phyloP scores from a whole-genome alignment of 1,140 invertebrate species.

The Neoseiulus cucumeris region DNA sequence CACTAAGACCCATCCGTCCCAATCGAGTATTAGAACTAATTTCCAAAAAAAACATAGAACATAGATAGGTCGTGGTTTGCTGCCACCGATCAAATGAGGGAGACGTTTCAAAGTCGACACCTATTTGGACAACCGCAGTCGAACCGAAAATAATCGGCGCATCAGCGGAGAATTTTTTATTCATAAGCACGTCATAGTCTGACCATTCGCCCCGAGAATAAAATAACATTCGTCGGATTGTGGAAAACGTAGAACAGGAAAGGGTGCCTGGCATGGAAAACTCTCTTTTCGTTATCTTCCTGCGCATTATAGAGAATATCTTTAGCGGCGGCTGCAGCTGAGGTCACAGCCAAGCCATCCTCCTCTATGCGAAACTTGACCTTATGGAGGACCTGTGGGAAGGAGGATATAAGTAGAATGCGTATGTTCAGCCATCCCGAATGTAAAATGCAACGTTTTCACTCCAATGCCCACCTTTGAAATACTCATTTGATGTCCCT shows the following conservation, averaged over 20 bases:
- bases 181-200: not conserved
- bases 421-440: no score
- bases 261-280: not conserved
- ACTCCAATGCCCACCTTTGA: constrained; percentile 1
- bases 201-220: not conserved
- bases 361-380: constrained; percentile 4
- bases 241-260: constrained; percentile 6
- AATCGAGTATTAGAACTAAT: no score
- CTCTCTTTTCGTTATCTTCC: not conserved
- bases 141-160: no score
- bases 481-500: not conserved
- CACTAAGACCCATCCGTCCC: no score
- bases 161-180: no score
- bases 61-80: no score
- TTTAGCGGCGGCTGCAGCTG: not conserved
- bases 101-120: no score
- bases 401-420: not conserved
- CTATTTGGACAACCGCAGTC: no score
- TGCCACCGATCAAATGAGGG: no score
- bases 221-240: not conserved
- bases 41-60: no score
- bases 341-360: not conserved
- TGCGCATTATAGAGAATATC: not conserved
- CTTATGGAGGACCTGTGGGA: not conserved
- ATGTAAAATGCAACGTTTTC: no score